phyloP scores from a whole-genome alignment of 2,113 vertebrate genomes.

The Noctilio leporinus region DNA sequence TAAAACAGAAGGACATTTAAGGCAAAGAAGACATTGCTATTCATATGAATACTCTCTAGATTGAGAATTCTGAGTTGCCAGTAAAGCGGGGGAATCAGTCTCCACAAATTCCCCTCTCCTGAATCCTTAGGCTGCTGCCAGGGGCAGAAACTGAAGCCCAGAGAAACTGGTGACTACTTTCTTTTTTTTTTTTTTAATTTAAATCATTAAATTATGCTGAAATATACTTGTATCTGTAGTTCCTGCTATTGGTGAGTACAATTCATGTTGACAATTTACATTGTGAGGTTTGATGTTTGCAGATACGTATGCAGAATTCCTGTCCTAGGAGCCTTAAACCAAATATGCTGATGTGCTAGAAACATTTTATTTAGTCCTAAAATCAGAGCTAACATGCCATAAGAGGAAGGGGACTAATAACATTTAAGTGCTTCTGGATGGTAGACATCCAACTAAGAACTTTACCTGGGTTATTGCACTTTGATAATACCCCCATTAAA shows the following conservation, averaged over 20 bases:
- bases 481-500: background rate
- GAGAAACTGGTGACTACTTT: background rate
- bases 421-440: background rate
- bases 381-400: background rate
- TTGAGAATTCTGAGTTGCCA: background rate
- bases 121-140: background rate
- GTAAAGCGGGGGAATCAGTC: background rate
- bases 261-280: background rate
- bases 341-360: background rate
- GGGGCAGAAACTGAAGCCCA: background rate
- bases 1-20: background rate
- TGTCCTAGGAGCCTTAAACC: background rate
- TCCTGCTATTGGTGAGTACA: background rate
- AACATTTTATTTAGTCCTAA: background rate
- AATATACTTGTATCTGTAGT: background rate
- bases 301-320: background rate
- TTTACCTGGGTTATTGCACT: background rate
- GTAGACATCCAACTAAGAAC: background rate
- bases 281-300: background rate
- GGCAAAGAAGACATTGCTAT: background rate
- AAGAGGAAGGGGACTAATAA: background rate
- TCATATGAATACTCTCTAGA: background rate
- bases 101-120: background rate
- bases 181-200: background rate
- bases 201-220: background rate